A percentile compares a stretch with the other conserved stretches of the same genome.
Conservation (phyloP, 2,113 vertebrate species). For the Lanius collurio region DNA sequence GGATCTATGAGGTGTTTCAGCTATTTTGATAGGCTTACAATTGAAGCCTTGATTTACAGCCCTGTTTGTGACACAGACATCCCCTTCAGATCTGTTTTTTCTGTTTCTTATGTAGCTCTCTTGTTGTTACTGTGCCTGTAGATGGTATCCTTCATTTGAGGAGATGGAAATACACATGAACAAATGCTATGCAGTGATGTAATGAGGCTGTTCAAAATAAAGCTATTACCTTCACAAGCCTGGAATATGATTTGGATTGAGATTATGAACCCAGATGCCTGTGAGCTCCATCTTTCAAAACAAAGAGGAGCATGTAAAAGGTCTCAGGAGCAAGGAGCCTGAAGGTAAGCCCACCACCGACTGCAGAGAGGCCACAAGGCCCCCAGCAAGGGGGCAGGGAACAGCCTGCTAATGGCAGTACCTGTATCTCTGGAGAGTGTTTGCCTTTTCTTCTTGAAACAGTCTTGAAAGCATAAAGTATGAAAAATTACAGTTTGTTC, state of each 20-base stretch:
- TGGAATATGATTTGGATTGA: not conserved
- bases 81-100: not conserved
- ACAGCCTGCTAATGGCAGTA: not conserved
- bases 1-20: not conserved
- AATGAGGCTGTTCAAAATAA: not conserved
- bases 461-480: not conserved
- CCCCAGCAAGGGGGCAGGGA: fast-evolving
- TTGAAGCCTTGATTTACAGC: not conserved
- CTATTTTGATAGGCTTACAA: not conserved
- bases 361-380: not conserved
- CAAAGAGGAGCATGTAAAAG: not conserved
- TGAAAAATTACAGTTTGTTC: not conserved
- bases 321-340: not conserved
- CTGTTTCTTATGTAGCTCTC: not conserved
- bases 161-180: not conserved
- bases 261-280: not conserved
- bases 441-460: not conserved
- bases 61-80: not conserved
- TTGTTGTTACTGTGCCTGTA: not conserved
- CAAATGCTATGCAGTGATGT: not conserved
- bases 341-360: not conserved
- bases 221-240: not conserved
- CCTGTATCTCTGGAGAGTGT: not conserved
- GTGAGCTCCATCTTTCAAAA: not conserved
- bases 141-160: not conserved